phyloP scores from a whole-genome alignment of 1,140 invertebrate species.

The Procambarus clarkii region DNA sequence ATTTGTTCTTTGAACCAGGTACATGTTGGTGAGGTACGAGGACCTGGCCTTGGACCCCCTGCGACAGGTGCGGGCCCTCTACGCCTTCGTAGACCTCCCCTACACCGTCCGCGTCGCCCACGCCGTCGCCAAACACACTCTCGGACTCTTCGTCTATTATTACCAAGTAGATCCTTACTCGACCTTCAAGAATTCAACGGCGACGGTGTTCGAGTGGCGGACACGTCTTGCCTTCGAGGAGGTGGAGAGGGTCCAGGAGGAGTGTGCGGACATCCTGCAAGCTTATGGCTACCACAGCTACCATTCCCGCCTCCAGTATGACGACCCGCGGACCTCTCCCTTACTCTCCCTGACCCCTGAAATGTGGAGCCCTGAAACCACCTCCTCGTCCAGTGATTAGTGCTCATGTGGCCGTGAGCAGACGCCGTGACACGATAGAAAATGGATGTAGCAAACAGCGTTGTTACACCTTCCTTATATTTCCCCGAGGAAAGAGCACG shows the following conservation, averaged over 20 bases:
- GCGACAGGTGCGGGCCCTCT: slow-evolving; percentile 9
- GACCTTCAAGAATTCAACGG: slow-evolving; percentile 30
- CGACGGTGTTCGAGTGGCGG: slow-evolving; percentile 25
- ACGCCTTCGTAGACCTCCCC: slow-evolving; percentile 31
- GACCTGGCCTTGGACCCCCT: slow-evolving; percentile 27
- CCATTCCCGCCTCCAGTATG: not conserved
- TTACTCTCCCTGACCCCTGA: no score
- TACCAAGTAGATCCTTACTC: not conserved
- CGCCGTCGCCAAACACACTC: slow-evolving; percentile 1
- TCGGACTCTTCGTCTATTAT: not conserved
- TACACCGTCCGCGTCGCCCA: slow-evolving; percentile 17
- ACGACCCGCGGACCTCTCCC: no score
- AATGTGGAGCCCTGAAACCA: no score
- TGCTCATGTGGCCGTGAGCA: no score
- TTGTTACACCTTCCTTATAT: no score
- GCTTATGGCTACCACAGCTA: slow-evolving; percentile 41
- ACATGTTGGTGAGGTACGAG: slow-evolving; percentile 46
- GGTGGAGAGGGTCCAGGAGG: slow-evolving; percentile 23
- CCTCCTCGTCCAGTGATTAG: no score
- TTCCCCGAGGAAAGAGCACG: no score
- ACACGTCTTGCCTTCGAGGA: slow-evolving; percentile 13
- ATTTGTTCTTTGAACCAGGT: not conserved
- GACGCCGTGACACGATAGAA: no score
- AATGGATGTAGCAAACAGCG: no score
- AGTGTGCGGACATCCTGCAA: slow-evolving; percentile 32